Percentiles rank a stretch among this genome's conserved stretches.
Conservation (phyloP, 2,113 vertebrate species). For the Saiga tatarica region DNA sequence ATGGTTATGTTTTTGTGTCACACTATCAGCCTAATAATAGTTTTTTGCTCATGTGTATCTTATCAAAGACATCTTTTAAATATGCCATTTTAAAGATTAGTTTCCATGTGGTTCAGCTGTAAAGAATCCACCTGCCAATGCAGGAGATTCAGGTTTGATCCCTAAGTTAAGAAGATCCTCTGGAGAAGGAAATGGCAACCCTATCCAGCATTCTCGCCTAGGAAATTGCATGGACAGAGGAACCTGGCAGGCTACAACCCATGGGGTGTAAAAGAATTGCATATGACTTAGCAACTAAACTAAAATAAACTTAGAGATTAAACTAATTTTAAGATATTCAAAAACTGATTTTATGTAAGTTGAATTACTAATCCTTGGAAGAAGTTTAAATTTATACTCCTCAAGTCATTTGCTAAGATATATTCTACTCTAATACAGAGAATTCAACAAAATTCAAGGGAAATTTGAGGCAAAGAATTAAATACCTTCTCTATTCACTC, state of each 20-base stretch:
- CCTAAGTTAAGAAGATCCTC: background rate
- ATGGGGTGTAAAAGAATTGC: background rate
- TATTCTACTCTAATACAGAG: background rate
- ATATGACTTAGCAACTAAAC: background rate
- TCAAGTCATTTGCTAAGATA: background rate
- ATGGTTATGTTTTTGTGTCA: slow-evolving; percentile 6
- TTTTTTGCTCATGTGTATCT: slow-evolving; percentile 3
- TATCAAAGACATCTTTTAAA: slow-evolving; percentile 28
- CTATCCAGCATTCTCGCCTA: background rate
- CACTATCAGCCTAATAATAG: background rate
- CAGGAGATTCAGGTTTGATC: background rate
- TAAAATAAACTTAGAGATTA: background rate
- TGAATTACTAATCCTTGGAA: background rate
- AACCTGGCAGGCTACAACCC: background rate
- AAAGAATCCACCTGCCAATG: background rate
- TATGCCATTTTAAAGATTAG: background rate
- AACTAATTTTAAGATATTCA: background rate
- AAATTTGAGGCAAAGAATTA: background rate
- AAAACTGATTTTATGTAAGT: background rate
- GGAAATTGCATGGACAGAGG: background rate
- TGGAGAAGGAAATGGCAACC: background rate
- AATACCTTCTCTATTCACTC: background rate
- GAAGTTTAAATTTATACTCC: background rate
- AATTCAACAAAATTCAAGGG: background rate
- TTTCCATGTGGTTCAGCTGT: background rate